Percentiles rank a stretch among this genome's conserved stretches.
These are phyloP conservation scores for Micropoecilia bifurca DNA, from an alignment of 2,797 vertebrate genomes.

Conservation along the genomic window DNA sequence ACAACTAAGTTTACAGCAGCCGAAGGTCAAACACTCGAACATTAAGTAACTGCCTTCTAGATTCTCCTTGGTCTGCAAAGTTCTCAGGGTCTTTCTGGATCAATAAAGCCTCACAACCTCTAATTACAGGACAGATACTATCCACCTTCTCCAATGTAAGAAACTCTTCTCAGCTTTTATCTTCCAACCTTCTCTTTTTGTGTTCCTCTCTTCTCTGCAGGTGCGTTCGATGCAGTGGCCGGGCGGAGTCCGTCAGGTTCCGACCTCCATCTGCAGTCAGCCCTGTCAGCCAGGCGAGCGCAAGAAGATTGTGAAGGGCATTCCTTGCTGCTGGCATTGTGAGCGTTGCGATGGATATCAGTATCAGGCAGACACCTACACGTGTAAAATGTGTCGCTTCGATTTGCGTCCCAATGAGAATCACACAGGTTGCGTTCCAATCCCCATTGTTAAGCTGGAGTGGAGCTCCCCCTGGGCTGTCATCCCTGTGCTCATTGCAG, in stretches of 20 bases:
- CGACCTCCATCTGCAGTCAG: constrained; percentile 96
- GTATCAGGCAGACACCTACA: constrained; percentile 93
- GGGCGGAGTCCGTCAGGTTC: constrained; percentile 84
- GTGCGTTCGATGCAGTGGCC: constrained; percentile 93
- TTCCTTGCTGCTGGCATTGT: constrained; percentile 98
- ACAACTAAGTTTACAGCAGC: constrained; percentile 8
- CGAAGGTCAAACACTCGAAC: constrained; percentile 13
- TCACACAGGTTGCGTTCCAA: constrained; percentile 92
- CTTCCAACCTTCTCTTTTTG: constrained; percentile 4
- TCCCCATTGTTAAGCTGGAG: constrained; percentile 96
- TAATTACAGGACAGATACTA: constrained; percentile 4
- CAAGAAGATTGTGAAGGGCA: constrained; percentile 97
- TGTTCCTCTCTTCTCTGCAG: constrained; percentile 66
- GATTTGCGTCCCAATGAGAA: constrained; percentile 93
- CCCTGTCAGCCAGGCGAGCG: constrained; percentile 93
- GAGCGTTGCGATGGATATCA: constrained; percentile 97
- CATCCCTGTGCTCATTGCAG: constrained; percentile 92
- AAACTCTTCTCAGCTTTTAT: constrained; percentile 23
- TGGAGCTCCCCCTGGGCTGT: constrained; percentile 98
- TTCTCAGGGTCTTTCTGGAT: constrained; percentile 29
- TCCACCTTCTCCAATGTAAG: constrained; percentile 6
- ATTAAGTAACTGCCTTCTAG: constrained; percentile 4
- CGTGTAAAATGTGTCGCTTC: constrained; percentile 95
- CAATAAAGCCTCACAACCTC: constrained; percentile 39
- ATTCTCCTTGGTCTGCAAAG: constrained; percentile 39